Percentiles rank a stretch among this genome's conserved stretches.
Conservation (phyloP, 2,888 invertebrate species). For the Phytoseiulus persimilis region DNA sequence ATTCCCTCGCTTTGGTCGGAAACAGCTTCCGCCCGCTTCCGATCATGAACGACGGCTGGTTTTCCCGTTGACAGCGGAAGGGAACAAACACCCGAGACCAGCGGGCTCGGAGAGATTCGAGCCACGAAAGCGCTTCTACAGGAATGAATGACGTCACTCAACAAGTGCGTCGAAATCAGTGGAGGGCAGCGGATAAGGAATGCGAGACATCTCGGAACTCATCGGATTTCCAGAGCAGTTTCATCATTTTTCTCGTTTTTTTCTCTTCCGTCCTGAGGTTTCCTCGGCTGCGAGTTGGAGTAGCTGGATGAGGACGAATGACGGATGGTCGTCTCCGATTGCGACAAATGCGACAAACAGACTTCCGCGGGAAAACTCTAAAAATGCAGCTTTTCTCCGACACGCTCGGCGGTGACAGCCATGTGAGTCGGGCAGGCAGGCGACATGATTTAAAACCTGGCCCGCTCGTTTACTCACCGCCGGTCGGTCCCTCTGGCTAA, state of each 20-base stretch:
- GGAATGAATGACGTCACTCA: not conserved
- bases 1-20: not conserved
- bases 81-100: not conserved
- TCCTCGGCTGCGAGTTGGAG: not conserved
- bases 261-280: not conserved
- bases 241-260: not conserved
- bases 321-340: not conserved
- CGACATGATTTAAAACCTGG: not conserved
- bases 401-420: not conserved
- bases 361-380: not conserved
- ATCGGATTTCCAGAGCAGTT: not conserved
- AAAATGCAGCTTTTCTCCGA: not conserved
- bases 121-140: not conserved
- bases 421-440: not conserved
- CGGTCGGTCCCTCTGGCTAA: not conserved
- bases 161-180: not conserved
- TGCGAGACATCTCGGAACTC: not conserved
- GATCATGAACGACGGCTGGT: not conserved
- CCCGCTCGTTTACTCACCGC: not conserved
- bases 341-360: not conserved
- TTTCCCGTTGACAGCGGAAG: not conserved
- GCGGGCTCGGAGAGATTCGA: not conserved
- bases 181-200: not conserved
- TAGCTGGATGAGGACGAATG: not conserved
- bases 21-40: not conserved